Conservation (phyloP, 2,888 invertebrate genomes). For the Caenorhabditis doughertyi region DNA sequence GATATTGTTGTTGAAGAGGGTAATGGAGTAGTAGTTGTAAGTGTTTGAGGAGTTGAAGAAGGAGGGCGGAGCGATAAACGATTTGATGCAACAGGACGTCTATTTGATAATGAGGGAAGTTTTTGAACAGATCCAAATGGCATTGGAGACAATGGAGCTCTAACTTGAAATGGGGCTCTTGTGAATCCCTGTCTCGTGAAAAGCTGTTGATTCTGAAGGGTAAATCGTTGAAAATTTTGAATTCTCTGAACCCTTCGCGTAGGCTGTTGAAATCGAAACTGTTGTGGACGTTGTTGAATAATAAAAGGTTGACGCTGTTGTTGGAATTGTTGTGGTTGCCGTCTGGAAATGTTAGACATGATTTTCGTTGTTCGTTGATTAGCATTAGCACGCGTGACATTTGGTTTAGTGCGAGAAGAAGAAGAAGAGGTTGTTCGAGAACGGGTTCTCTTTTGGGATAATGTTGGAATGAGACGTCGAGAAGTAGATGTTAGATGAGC, state of each 20-base stretch:
- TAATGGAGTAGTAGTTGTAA: conserved; percentile 22
- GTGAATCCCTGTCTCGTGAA: conserved; percentile 1
- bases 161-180: conserved; percentile 13
- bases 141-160: conserved; percentile 48
- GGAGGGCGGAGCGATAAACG: conserved; percentile 25
- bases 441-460: conserved; percentile 30
- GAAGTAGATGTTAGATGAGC: conserved; percentile 32
- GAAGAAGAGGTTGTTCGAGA: neutral
- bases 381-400: conserved; percentile 13
- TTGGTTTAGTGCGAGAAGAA: conserved; percentile 37
- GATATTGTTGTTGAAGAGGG: neutral
- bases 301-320: conserved; percentile 12
- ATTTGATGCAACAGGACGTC: conserved; percentile 16
- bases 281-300: conserved; percentile 14
- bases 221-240: conserved; percentile 6
- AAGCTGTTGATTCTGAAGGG: conserved; percentile 5
- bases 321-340: conserved; percentile 20
- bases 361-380: conserved; percentile 44
- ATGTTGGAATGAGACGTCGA: conserved; percentile 14
- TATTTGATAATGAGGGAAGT: conserved; percentile 3
- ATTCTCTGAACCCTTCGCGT: neutral
- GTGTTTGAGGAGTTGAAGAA: conserved; percentile 8
- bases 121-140: conserved; percentile 56
- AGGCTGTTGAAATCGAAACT: conserved; percentile 25
- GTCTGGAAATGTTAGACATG: conserved; percentile 62